Evolutionary conservation across 2,113 vertebrate genomes (phyloP).

Genomic region (Equus quagga): DNA sequence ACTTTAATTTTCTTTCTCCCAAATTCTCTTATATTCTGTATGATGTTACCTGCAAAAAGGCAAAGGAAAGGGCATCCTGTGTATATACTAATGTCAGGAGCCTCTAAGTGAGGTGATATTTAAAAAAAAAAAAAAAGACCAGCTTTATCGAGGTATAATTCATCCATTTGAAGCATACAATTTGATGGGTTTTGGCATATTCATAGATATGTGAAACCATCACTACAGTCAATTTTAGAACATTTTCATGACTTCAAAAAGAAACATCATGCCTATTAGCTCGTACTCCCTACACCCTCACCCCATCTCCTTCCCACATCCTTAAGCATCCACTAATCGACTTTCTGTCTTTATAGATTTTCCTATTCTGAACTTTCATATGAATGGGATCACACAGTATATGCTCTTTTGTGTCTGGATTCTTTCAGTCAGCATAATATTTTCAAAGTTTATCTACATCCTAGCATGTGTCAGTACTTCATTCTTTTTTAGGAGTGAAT

Average conservation of each 20-base stretch:
- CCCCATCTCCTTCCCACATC: not conserved
- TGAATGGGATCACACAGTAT: accelerated
- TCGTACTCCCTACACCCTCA: accelerated
- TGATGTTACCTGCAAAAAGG: not conserved
- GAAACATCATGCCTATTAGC: not conserved
- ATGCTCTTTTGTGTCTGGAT: not conserved
- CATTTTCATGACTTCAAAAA: not conserved
- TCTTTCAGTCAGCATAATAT: not conserved
- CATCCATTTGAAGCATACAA: not conserved
- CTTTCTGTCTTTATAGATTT: no score
- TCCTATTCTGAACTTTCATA: not conserved
- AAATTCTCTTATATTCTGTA: not conserved
- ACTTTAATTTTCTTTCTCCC: not conserved
- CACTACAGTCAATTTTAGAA: not conserved
- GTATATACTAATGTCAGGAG: not conserved
- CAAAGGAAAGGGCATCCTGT: accelerated
- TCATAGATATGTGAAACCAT: no score
- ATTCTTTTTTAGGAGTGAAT: not conserved
- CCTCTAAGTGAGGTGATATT: no score
- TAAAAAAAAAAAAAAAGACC: not conserved
- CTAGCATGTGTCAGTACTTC: no score
- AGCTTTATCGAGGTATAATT: not conserved
- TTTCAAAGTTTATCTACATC: not conserved
- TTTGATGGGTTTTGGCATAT: not conserved
- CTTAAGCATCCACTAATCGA: not conserved